Evolutionary conservation across 2,888 invertebrate species (phyloP), one percentile per base, ranked within the genome.

Genomic region (Ligdia adustata): DNA sequence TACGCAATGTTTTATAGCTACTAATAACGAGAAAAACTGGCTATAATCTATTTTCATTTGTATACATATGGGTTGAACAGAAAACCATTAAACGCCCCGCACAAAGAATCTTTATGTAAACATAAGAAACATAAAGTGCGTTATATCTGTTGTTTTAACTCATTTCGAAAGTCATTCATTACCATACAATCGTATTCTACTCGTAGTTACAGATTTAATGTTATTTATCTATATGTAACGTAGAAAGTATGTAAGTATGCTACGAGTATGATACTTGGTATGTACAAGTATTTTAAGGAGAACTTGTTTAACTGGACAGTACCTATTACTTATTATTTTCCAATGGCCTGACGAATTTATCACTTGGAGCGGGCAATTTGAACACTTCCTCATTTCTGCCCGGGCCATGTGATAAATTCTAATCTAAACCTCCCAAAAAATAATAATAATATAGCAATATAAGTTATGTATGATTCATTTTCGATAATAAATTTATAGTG

Each of bases 71-170:
- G 88, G 85, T 85, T 79, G 85, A 90, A 88, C 89, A 86, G 86
- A 88, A 89, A 90, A 86, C 89, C 80, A 79, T 90, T 87, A 90
- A 90, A 89, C 85, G 79, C 84, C 83, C 76, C 84, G 87, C 88
- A 88, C 88, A 88, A 88, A 88, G 88, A 87, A 88, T 87, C 87
- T 85, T 88, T 86, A 85, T 82, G 84, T 88, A 88, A 88, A 88
- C 87, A 87, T 82, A 42, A 37, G 37, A 48, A 42, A 88, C 87
- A 74, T 87, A 81, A 87, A 83, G 84, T 76, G 70, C 70, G 81
- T 86, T 88, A 86, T 85, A 82, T 79, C 82, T 89, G 90, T 88
- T 89, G 83, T 84, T 86, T 82, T 76, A 86, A 85, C 81, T 89
- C 88, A 89, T 88, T 88, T 88, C 80, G 76, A 82, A 76, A 84